Percentiles rank a stretch among this genome's conserved stretches.
phyloP scores from a whole-genome alignment of 2,888 invertebrate genomes.

The Suillia variegata region DNA sequence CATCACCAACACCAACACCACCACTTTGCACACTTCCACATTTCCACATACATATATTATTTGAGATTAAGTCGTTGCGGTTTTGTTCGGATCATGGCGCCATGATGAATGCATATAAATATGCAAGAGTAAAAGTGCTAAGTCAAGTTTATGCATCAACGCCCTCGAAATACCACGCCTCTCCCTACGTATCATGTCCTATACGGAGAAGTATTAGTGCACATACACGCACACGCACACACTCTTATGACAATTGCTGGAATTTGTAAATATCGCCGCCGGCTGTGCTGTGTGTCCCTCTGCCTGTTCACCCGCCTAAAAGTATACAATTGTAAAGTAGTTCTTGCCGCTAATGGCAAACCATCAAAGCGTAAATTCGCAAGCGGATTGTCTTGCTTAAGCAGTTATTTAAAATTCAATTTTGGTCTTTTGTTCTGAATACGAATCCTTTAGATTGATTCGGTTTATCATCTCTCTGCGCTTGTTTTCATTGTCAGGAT shows the following conservation, averaged over 20 bases:
- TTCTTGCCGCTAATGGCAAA: constrained; percentile 43
- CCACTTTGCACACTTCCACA: background rate
- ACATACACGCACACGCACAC: too few species aligned
- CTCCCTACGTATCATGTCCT: background rate
- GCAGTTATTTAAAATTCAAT: constrained; percentile 43
- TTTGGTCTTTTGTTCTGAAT: too few species aligned
- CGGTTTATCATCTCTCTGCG: too few species aligned
- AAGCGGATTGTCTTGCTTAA: constrained; percentile 50
- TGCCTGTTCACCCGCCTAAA: background rate
- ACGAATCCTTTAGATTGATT: too few species aligned
- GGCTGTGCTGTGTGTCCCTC: too few species aligned
- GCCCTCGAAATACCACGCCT: background rate
- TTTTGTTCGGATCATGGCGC: background rate
- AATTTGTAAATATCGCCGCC: too few species aligned
- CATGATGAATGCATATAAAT: background rate
- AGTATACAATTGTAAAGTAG: background rate
- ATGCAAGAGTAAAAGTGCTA: background rate
- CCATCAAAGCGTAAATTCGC: constrained; percentile 49
- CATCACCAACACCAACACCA: background rate
- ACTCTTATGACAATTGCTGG: background rate
- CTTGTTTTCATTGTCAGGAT: too few species aligned
- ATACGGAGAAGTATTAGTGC: too few species aligned
- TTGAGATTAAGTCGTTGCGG: background rate
- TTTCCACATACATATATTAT: background rate
- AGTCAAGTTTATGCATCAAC: background rate